phyloP scores from a whole-genome alignment of 1,140 invertebrate species.

The Drosophila truncata region DNA sequence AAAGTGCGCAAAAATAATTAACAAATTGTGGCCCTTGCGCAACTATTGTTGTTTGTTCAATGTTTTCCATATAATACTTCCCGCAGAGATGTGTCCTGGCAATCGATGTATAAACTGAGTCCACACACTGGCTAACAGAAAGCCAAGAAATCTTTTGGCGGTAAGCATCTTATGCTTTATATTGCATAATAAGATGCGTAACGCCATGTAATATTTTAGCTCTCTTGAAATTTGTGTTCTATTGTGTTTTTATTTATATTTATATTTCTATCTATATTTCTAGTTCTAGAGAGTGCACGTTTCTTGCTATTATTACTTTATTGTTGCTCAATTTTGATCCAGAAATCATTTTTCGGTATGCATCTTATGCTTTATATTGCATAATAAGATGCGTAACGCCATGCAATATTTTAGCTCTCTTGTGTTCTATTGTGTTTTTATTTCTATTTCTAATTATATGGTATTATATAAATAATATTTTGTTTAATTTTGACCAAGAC shows the following conservation, averaged over 20 bases:
- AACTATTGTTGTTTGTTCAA: slow-evolving; percentile 2
- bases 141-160: background rate
- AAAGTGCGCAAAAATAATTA: slow-evolving; percentile 19
- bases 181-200: background rate
- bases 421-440: no score
- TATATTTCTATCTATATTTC: no score
- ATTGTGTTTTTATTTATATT: no score
- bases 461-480: no score
- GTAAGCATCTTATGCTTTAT: background rate
- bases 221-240: background rate
- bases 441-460: no score
- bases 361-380: background rate
- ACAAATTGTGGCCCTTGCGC: slow-evolving; percentile 10
- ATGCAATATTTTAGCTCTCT: background rate
- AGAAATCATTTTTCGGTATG: background rate
- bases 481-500: no score
- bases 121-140: background rate
- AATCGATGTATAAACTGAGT: background rate
- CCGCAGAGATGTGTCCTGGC: background rate
- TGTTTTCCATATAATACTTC: background rate
- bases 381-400: background rate
- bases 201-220: background rate
- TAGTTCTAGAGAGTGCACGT: no score
- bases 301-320: no score
- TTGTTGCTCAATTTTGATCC: no score